Evolutionary conservation across 1,140 invertebrate genomes (phyloP).

Genomic region (Microplitis demolitor): DNA sequence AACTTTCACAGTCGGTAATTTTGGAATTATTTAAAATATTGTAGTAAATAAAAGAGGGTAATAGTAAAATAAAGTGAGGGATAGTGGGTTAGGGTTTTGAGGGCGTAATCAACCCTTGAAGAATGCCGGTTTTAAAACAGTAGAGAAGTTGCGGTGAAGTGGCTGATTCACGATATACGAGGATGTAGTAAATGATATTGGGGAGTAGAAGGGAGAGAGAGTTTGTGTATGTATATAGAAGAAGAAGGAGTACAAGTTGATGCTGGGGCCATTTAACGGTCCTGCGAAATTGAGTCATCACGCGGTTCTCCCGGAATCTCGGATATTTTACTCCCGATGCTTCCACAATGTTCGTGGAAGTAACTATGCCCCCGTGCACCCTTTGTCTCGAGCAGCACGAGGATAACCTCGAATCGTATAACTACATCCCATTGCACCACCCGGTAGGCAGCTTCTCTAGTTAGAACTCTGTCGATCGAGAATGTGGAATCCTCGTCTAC

Average conservation of each 20-base stretch:
- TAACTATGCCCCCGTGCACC: slow-evolving; percentile 1
- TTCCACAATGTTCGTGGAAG: slow-evolving; percentile 32
- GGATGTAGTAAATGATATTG: slow-evolving; percentile 15
- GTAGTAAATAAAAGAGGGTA: no score
- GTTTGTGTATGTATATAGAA: background rate
- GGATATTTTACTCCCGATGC: slow-evolving; percentile 59
- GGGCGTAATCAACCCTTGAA: slow-evolving; percentile 39
- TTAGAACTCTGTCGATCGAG: slow-evolving; percentile 12
- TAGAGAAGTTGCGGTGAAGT: slow-evolving; percentile 40
- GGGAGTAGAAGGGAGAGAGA: slow-evolving; percentile 29
- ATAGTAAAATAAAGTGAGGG: background rate
- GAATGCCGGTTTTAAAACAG: slow-evolving; percentile 60
- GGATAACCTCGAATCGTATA: slow-evolving; percentile 12
- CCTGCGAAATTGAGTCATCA: slow-evolving; percentile 62
- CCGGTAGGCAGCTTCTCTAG: background rate
- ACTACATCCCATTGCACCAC: slow-evolving; percentile 1
- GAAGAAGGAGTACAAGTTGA: slow-evolving; percentile 42
- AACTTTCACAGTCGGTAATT: no score
- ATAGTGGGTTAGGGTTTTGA: background rate
- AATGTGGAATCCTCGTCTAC: background rate
- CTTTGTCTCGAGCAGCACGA: background rate
- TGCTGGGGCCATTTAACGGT: slow-evolving; percentile 58
- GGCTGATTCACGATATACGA: background rate
- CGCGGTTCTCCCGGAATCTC: slow-evolving; percentile 61
- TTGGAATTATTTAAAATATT: no score